Conservation (phyloP, 2,113 vertebrate species). For the Azemiops feae region DNA sequence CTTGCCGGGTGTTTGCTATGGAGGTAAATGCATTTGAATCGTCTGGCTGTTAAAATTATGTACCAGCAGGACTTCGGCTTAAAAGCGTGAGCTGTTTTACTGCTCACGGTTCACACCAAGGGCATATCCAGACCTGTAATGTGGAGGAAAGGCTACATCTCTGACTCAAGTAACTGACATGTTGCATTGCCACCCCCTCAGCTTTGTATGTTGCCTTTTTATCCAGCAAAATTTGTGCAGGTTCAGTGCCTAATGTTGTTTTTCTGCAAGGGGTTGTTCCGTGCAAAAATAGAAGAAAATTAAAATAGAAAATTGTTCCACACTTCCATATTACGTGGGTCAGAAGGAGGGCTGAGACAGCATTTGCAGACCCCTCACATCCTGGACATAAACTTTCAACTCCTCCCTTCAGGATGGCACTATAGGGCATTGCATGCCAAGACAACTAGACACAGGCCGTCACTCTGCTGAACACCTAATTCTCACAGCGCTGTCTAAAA, state of each 20-base stretch:
- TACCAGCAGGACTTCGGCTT: fast-evolving
- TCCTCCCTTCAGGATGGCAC: too few relatives aligned
- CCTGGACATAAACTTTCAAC: neutral
- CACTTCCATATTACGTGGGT: neutral
- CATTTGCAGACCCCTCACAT: neutral
- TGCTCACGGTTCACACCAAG: neutral
- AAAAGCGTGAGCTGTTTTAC: neutral
- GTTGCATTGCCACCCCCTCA: neutral
- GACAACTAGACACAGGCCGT: neutral
- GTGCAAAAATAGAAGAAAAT: neutral
- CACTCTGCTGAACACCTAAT: neutral
- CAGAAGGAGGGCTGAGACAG: neutral
- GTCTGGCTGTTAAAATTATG: neutral
- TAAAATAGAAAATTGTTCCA: neutral
- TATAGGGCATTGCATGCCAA: too few relatives aligned
- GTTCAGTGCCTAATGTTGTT: neutral
- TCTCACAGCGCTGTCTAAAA: neutral
- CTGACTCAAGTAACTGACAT: neutral
- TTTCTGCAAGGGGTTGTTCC: neutral
- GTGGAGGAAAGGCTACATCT: neutral
- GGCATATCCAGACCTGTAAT: neutral
- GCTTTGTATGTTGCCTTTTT: neutral
- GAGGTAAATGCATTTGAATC: slow-evolving; percentile 78
- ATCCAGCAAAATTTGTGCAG: neutral
- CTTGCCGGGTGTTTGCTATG: slow-evolving; percentile 98